These are phyloP conservation scores for Proteles cristata DNA, from an alignment of 2,113 vertebrate species.

Conservation along the genomic window DNA sequence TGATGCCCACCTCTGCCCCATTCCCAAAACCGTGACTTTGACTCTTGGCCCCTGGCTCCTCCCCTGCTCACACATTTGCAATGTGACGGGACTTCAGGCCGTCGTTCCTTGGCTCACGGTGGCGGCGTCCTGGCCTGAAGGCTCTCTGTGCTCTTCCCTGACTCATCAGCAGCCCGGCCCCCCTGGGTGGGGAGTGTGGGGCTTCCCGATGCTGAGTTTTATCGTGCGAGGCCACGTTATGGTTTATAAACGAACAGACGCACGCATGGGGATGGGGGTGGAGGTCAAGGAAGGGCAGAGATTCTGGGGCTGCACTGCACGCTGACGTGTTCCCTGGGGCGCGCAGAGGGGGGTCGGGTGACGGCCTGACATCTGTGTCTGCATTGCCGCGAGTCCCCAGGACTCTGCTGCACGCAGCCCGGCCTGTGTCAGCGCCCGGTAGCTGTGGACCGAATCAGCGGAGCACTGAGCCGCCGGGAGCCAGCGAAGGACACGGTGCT, in stretches of 20 bases:
- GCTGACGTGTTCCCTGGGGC: fast-evolving
- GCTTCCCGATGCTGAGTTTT: not conserved
- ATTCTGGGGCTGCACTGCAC: not conserved
- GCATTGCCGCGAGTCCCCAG: fast-evolving
- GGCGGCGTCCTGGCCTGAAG: not conserved
- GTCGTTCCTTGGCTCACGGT: not conserved
- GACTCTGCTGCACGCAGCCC: not conserved
- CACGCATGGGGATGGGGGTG: fast-evolving
- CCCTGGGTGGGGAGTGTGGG: fast-evolving
- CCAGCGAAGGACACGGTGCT: not conserved
- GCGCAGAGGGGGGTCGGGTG: fast-evolving
- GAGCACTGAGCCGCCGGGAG: not conserved
- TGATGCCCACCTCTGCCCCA: fast-evolving
- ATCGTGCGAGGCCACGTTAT: fast-evolving
- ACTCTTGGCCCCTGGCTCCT: not conserved
- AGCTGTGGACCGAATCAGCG: fast-evolving
- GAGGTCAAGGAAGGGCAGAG: not conserved
- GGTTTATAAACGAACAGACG: not conserved
- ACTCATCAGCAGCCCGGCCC: not conserved
- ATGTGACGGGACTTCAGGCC: not conserved
- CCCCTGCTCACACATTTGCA: not conserved
- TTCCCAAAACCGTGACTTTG: not conserved
- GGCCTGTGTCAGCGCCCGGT: not conserved
- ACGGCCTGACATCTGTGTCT: not conserved
- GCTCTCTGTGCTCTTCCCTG: too few relatives aligned